A percentile compares a stretch with the other conserved stretches of the same genome.
These are phyloP conservation scores for Otolemur crassicaudatus DNA, from an alignment of 2,797 vertebrate species.

Conservation along the genomic window DNA sequence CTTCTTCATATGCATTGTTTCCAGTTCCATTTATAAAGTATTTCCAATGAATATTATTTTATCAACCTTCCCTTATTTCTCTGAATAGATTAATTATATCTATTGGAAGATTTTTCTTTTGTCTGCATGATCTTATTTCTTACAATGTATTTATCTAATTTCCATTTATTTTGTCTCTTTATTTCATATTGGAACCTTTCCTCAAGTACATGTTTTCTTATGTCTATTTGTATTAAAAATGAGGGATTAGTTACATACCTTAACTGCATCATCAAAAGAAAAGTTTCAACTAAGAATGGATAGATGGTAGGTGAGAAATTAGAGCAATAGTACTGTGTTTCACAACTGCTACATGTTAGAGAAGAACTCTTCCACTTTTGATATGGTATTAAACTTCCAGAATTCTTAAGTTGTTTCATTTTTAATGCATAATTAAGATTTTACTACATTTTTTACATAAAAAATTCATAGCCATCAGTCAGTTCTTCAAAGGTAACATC, in stretches of 20 bases:
- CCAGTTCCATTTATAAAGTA: neutral
- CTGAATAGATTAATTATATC: constrained; percentile 22
- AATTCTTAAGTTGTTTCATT: neutral
- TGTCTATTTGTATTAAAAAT: constrained; percentile 29
- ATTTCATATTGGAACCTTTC: constrained; percentile 1
- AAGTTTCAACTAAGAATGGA: neutral
- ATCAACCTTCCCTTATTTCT: constrained; percentile 27
- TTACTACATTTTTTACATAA: neutral
- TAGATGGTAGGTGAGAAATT: neutral
- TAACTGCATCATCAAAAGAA: neutral
- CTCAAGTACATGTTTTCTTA: neutral
- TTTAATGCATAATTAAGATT: constrained; percentile 2
- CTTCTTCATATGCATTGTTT: constrained; percentile 32
- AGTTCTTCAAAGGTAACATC: neutral
- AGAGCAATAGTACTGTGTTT: neutral
- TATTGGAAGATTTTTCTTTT: constrained; percentile 27
- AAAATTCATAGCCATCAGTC: neutral
- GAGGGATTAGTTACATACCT: neutral
- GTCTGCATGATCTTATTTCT: neutral
- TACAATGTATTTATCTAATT: neutral
- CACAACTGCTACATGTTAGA: neutral
- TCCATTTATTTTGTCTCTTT: constrained; percentile 9
- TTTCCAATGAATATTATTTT: neutral
- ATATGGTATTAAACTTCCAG: neutral
- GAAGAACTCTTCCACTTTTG: neutral